phyloP scores from a whole-genome alignment of 2,113 vertebrate species.

The Patagioenas fasciata region DNA sequence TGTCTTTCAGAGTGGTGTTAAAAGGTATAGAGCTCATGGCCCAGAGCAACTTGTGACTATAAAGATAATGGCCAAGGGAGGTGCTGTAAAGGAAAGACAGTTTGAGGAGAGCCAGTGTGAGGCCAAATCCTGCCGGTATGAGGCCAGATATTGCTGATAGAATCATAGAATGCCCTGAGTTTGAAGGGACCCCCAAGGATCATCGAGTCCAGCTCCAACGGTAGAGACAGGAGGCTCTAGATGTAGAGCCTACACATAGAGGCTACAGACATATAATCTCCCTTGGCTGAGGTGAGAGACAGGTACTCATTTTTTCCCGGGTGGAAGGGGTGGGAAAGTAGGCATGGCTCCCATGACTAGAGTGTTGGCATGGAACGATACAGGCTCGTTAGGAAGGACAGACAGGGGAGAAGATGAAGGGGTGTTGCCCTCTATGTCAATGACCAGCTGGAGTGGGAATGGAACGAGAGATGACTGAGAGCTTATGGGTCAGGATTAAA shows the following conservation, averaged over 20 bases:
- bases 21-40: not conserved
- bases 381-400: too few relatives aligned
- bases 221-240: not conserved
- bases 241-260: fast-evolving
- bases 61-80: not conserved
- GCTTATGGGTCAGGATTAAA: too few relatives aligned
- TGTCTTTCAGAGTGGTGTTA: not conserved
- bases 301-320: not conserved
- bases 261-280: not conserved
- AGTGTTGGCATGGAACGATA: too few relatives aligned
- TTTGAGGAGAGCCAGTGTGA: not conserved
- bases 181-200: too few relatives aligned
- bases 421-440: too few relatives aligned
- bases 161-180: too few relatives aligned
- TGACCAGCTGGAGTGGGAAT: too few relatives aligned
- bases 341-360: too few relatives aligned
- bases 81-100: not conserved
- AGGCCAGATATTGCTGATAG: not conserved
- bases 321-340: not conserved
- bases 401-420: too few relatives aligned
- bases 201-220: too few relatives aligned
- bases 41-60: not conserved
- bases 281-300: not conserved
- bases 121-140: too few relatives aligned
- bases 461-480: too few relatives aligned